Base-by-base conservation (phyloP, 2,797 vertebrate genomes). In the Sphenodon punctatus region DNA sequence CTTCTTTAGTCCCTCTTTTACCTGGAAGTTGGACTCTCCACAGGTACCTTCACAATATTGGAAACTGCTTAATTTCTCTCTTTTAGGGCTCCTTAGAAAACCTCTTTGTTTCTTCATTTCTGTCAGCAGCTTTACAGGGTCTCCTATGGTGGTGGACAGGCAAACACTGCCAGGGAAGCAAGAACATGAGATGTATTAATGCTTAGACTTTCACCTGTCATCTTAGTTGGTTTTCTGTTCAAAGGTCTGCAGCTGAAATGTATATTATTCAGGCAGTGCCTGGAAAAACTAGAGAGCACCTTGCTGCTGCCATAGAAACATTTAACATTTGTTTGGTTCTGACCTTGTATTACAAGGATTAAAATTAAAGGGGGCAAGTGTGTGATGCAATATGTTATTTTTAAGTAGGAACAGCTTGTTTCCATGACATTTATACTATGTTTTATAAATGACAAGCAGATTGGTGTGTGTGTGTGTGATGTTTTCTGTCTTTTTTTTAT, bases 381-480 rank as follows among this genome's bases (percentile, higher is more conserved):
- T 63, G 66, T 30, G 27, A 94, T 71, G 79, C 84, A 84, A 55
- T 15, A 19, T 39, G 38, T 41, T 68, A 58, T 48, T 42, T 89
- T 89, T 91, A 83, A 75, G 48, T 59, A 56, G 59, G 88, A 94
- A 90, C 86, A 93, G 82, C 77, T 93, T 92, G 69, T 93, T 95
- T 88, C 84, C 66, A 85, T 93, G 91, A 92, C 89, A 93, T 94
- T 94, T 95, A 85, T 92, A 86, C 85, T 87, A 92, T 93, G 84
- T 80, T 92, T 93, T 90, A 89, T 90, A 93, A 94, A 94, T 92
- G 88, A 94, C 90, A 94, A 91, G 91, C 80, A 92, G 81, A 90
- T 92, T 92, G 78, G 82, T 84, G 74, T n/a, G n/a, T n/a, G n/a
- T n/a, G 70, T 87, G 86, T 89, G 85, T 86, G 91, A 86, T 89